Conservation (phyloP, 1,140 invertebrate species). For the Marisa cornuarietis region DNA sequence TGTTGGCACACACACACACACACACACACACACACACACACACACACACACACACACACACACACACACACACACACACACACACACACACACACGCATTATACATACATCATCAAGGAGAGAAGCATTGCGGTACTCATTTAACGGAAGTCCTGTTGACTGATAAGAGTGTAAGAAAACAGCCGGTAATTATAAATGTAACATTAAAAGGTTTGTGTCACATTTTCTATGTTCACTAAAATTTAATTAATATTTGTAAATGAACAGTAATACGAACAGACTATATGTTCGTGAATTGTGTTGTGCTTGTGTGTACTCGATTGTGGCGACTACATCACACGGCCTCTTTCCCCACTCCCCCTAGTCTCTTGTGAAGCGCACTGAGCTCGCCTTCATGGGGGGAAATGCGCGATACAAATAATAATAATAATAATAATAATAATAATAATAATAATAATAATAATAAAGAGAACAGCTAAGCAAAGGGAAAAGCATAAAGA, state of each 20-base stretch:
- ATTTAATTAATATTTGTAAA: background rate
- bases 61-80: too few relatives aligned
- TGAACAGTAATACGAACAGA: too few relatives aligned
- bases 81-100: constrained; percentile 11
- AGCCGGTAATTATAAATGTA: background rate
- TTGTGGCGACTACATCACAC: background rate
- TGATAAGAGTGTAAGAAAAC: too few relatives aligned
- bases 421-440: background rate
- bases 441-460: background rate
- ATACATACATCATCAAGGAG: background rate
- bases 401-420: background rate
- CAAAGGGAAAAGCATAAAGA: too few relatives aligned
- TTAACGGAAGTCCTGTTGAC: background rate
- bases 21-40: too few relatives aligned
- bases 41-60: too few relatives aligned
- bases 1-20: background rate
- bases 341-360: background rate
- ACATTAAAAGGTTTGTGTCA: too few relatives aligned
- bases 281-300: background rate
- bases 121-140: background rate
- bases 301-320: background rate
- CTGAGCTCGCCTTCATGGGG: background rate
- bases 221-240: background rate
- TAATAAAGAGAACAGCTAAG: background rate
- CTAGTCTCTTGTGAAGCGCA: background rate